phyloP scores from a whole-genome alignment of 2,113 vertebrate genomes.

The Poeciliopsis occidentalis region DNA sequence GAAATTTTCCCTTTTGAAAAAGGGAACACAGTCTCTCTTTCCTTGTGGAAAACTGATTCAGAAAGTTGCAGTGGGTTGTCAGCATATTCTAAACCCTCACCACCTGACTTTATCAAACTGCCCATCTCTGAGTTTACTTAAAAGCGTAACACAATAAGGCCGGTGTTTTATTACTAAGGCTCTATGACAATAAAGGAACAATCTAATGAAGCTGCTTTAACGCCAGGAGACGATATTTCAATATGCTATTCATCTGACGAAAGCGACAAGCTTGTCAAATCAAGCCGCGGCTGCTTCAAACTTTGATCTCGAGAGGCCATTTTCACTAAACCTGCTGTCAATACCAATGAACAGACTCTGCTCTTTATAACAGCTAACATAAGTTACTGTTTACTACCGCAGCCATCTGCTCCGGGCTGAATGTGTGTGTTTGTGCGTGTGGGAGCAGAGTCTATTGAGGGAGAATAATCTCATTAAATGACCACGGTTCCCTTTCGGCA shows the following conservation, averaged over 20 bases:
- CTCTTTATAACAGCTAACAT: conserved; percentile 63
- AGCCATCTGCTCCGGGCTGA: conserved; percentile 66
- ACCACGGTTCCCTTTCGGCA: conserved; percentile 60
- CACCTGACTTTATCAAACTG: no score
- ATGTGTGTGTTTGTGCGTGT: conserved; percentile 26
- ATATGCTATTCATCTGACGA: not conserved
- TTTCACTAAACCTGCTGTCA: conserved; percentile 52
- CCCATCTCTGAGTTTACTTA: no score
- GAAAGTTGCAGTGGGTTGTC: no score
- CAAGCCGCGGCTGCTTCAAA: conserved; percentile 17
- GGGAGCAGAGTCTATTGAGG: conserved; percentile 63
- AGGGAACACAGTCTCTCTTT: no score
- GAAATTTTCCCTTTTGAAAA: no score
- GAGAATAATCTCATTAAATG: conserved; percentile 77
- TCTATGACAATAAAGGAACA: not conserved
- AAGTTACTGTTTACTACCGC: conserved; percentile 67
- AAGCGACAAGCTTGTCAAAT: not conserved
- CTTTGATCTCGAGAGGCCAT: conserved; percentile 55
- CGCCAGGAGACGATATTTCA: conserved; percentile 13
- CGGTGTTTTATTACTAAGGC: no score
- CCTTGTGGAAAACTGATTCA: no score
- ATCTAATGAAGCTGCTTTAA: conserved; percentile 4
- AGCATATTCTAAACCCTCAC: no score
- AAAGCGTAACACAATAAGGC: no score
- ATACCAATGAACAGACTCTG: conserved; percentile 54